phyloP scores from a whole-genome alignment of 2,113 vertebrate genomes.

The Candoia aspera region DNA sequence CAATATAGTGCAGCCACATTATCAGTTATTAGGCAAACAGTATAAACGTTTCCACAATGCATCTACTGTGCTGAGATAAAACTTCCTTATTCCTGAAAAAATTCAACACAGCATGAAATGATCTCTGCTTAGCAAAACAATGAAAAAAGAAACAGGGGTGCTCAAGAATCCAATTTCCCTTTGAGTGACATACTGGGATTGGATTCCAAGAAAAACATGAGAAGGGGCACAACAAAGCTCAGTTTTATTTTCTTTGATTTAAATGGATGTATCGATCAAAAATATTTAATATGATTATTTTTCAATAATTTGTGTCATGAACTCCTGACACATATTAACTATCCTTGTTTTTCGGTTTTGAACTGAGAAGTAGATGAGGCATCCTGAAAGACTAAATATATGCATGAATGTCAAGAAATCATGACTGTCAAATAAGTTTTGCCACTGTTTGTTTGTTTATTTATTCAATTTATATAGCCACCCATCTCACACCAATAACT shows the following conservation, averaged over 20 bases:
- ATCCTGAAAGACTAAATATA: neutral
- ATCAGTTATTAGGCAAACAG: neutral
- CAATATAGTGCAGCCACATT: neutral
- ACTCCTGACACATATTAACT: neutral
- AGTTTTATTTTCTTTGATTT: neutral
- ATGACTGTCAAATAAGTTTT: neutral
- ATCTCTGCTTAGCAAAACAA: neutral
- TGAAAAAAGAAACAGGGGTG: neutral
- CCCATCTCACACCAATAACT: too few species aligned
- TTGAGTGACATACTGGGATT: neutral
- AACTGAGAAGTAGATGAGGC: neutral
- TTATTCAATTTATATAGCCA: too few species aligned
- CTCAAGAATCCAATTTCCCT: neutral
- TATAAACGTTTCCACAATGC: neutral
- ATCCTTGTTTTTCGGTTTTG: neutral
- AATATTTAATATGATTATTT: neutral
- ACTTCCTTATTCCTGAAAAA: neutral
- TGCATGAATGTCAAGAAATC: neutral
- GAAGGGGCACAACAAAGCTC: neutral
- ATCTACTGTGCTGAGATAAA: neutral
- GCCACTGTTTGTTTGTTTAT: neutral
- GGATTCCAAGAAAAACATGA: neutral
- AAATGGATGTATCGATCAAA: neutral
- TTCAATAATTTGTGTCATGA: neutral
- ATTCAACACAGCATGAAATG: neutral